phyloP scores from a whole-genome alignment of 2,113 vertebrate species.

The Etheostoma spectabile region DNA sequence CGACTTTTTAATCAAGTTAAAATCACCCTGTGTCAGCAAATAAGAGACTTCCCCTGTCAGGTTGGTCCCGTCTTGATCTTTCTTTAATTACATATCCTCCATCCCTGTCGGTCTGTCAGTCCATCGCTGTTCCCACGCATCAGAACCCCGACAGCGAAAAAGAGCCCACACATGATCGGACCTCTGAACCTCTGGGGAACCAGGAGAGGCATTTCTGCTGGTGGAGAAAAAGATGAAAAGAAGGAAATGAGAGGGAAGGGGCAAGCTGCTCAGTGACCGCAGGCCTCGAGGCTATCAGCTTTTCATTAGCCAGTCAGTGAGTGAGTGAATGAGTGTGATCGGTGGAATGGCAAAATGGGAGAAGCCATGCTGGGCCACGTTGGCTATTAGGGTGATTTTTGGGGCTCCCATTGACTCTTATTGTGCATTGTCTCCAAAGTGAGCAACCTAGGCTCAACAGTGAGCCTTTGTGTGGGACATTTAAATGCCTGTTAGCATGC shows the following conservation, averaged over 20 bases:
- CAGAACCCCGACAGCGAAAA: conserved; percentile 15
- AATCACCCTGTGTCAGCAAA: conserved; percentile 40
- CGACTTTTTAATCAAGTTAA: conserved; percentile 60
- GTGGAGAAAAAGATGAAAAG: conserved; percentile 59
- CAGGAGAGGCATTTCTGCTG: conserved; percentile 47
- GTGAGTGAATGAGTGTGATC: conserved; percentile 67
- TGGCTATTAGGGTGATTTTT: conserved; percentile 66
- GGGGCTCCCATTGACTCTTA: conserved; percentile 71
- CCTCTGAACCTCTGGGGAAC: conserved; percentile 61
- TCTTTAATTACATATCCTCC: conserved; percentile 41
- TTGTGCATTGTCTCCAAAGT: conserved; percentile 77
- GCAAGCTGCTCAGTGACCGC: conserved; percentile 52
- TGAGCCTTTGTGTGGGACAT: conserved; percentile 75
- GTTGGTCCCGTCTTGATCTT: conserved; percentile 23
- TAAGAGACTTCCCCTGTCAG: conserved; percentile 34
- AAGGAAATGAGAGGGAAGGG: conserved; percentile 51
- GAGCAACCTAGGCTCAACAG: conserved; percentile 68
- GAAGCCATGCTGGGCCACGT: conserved; percentile 61
- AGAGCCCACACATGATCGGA: conserved; percentile 23
- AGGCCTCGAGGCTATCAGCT: conserved; percentile 68
- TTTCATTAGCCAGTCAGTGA: conserved; percentile 74
- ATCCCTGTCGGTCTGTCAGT: conserved; percentile 21
- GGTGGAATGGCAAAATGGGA: conserved; percentile 58
- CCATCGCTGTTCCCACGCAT: conserved; percentile 44
- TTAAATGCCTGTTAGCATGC: conserved; percentile 78